Base-by-base conservation (phyloP, 1,140 invertebrate species). In the Monochamus saltuarius region DNA sequence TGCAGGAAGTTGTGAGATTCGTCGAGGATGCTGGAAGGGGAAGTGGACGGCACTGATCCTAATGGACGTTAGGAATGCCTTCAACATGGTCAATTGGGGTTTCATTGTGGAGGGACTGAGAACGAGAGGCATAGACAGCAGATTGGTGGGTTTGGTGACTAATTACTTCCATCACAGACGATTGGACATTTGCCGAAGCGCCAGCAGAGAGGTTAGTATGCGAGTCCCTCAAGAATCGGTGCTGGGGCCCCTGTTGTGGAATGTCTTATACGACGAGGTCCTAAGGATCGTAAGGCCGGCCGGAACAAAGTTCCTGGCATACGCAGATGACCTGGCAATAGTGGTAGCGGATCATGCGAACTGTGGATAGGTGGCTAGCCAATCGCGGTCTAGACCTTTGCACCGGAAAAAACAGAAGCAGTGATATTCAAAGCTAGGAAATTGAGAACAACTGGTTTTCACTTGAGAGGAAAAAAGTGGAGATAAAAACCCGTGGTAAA, bases 231-330 rank as follows among this genome's bases (percentile, higher is more conserved):
- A 40, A 6, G 36, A 38, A 7, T 40, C 52, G 0, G 77, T 78
- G 0, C 55, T 73, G 0, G 73, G 75, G 0, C 75, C 73, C 0
- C 53, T 66, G 10, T 50, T 77, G 0, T 77, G 74, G 75, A 75
- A 74, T 39, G 37, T 65, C 1, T 22, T 54, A 0, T 75, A 75
- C 17, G 70, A 77, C 49, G 61, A 43, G 4, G 16, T 76, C 0
- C 56, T 76, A 9, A 14, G 61, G 1, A 10, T 71, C 14, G 50
- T 67, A 0, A 57, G 72, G 34, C 65, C 66, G 4, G 49, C 61
- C 0, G 49, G 52, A 1, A 19, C 56, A 0, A 43, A 13, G 0
- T 42, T 71, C 0, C 37, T 72, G 1, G 69, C 58, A 10, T 77
- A 56, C 40, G 62, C 62, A 6, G 59, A 64, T 37, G 58, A 64